A percentile compares a stretch with the other conserved stretches of the same genome.
Evolutionary conservation across 2,797 vertebrate species (phyloP).

Genomic region (Hipposideros larvatus): DNA sequence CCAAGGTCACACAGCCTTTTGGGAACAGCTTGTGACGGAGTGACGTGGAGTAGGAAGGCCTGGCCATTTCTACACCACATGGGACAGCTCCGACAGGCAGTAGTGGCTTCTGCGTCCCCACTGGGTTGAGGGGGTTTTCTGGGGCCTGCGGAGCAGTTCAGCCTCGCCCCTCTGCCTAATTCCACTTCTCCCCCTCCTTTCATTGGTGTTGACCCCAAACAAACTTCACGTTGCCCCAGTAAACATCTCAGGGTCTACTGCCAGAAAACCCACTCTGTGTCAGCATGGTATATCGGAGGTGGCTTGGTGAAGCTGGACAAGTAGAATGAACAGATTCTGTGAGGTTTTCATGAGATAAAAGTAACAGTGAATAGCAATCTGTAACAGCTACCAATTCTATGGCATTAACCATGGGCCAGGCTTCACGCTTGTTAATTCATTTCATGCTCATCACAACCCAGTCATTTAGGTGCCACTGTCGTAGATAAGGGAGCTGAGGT

Average conservation of each 20-base stretch:
- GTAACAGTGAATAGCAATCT: neutral
- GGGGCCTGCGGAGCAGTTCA: neutral
- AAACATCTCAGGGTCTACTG: neutral
- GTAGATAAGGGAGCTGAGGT: neutral
- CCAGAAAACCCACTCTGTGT: neutral
- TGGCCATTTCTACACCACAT: neutral
- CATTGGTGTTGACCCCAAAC: neutral
- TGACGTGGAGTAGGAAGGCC: neutral
- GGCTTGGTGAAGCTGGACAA: neutral
- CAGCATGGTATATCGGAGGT: neutral
- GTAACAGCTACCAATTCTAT: too few species aligned
- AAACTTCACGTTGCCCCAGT: neutral
- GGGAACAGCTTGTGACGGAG: neutral
- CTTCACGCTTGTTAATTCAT: neutral
- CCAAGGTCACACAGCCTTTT: neutral
- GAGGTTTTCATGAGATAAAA: neutral
- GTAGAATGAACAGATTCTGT: neutral
- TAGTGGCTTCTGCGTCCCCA: neutral
- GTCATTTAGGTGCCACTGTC: neutral
- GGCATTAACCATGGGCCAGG: accelerated
- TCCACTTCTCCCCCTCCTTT: neutral
- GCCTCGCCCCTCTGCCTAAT: neutral
- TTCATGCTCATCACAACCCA: neutral
- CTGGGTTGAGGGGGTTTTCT: too few species aligned
- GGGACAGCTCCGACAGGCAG: neutral